Evolutionary conservation across 2,888 invertebrate genomes (phyloP).

Genomic region (Calameuta idolon): DNA sequence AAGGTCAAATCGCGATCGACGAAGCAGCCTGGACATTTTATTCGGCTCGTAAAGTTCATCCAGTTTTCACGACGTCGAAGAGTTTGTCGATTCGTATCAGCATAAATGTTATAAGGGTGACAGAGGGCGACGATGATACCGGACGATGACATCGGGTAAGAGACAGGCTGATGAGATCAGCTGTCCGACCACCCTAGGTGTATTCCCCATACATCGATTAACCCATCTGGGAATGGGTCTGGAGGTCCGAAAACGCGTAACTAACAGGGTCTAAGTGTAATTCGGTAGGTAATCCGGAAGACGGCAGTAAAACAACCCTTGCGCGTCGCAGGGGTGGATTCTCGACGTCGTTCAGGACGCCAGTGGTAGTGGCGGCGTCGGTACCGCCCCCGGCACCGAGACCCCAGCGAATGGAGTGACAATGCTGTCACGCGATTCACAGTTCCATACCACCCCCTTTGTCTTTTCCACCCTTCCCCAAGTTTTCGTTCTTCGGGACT

Average conservation of each 20-base stretch:
- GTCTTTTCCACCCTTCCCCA: conserved; percentile 41
- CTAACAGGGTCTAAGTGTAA: conserved; percentile 1
- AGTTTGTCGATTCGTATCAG: background rate
- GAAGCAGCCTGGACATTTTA: background rate
- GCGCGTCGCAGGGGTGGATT: conserved; percentile 28
- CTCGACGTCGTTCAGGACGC: background rate
- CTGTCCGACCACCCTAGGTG: background rate
- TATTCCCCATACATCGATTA: background rate
- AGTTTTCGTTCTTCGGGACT: background rate
- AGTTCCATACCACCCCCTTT: conserved; percentile 52
- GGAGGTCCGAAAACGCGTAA: background rate
- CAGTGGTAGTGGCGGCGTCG: conserved; percentile 35
- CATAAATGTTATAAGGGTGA: background rate
- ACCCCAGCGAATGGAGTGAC: conserved; percentile 51
- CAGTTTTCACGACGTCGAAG: background rate
- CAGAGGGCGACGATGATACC: background rate
- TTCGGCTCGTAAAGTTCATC: background rate
- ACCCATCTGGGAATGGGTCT: background rate
- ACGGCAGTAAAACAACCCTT: conserved; percentile 54
- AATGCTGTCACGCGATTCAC: conserved; percentile 50
- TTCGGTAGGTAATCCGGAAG: conserved; percentile 48
- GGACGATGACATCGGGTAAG: background rate
- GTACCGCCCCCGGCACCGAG: conserved; percentile 47
- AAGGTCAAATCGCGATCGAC: conserved; percentile 12
- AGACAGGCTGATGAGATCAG: background rate